phyloP scores from a whole-genome alignment of 2,888 invertebrate species.

The Rotaria macrura region DNA sequence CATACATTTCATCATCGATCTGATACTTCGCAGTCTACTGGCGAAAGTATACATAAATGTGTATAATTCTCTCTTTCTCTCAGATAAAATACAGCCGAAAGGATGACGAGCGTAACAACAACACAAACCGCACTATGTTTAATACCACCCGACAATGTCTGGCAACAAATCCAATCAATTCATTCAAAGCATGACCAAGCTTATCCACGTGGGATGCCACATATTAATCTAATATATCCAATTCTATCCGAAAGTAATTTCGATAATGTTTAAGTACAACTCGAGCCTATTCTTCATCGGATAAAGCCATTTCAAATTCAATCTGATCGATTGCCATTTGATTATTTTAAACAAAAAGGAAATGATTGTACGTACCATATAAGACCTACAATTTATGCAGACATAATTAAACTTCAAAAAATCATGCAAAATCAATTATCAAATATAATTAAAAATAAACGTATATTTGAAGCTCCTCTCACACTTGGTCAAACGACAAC shows the following conservation, averaged over 20 bases:
- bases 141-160: slow-evolving; percentile 22
- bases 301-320: not conserved
- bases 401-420: slow-evolving; percentile 23
- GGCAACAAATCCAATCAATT: slow-evolving; percentile 26
- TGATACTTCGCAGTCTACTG: not conserved
- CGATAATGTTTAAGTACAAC: not conserved
- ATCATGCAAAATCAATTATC: slow-evolving; percentile 21
- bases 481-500: slow-evolving; percentile 31
- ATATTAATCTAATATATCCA: slow-evolving; percentile 31
- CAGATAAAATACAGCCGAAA: not conserved
- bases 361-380: not conserved
- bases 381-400: not conserved
- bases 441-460: not conserved
- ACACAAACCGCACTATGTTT: slow-evolving; percentile 31
- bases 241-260: not conserved
- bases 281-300: not conserved
- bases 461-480: slow-evolving; percentile 28
- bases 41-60: not conserved
- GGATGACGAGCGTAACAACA: not conserved
- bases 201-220: slow-evolving; percentile 26
- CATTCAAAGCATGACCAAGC: not conserved
- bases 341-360: not conserved
- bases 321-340: not conserved
- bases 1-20: not conserved
- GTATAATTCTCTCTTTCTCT: not conserved